Evolutionary conservation across 2,797 vertebrate genomes (phyloP), one percentile per base, ranked within the genome.

Genomic region (Sphenodon punctatus): DNA sequence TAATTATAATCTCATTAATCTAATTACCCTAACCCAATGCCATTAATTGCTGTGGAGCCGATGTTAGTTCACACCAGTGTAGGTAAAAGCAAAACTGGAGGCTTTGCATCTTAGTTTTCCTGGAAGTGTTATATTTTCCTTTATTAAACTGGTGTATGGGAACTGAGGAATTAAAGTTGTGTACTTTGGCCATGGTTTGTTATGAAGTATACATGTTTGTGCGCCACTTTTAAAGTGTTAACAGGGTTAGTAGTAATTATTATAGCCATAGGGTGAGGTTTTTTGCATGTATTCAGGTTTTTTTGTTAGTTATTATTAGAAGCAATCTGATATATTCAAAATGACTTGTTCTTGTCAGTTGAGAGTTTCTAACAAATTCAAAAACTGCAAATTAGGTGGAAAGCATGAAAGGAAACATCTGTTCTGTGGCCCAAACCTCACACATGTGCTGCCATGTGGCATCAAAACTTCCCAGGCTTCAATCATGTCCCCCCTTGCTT

Each of bases 391-490:
- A 65, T 82, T 80, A 22, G n/a, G 32, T 59, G 68, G 49, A 71
- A 82, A 63, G 30, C 58, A 46, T 11, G 77, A 82, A 45, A 34
- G 17, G n/a, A 22, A 86, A 78, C 65, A 89, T 75, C 78, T 88
- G 75, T 63, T 85, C 69, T 63, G 13, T 66, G 46, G 41, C 49
- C 39, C 78, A 60, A 74, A 56, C 58, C 46, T 38, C 43, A 7
- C 59, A 38, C 23, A 4, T 61, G 78, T 86, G 58, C 64, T 89
- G 58, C 72, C 68, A 45, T 60, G 73, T 84, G 81, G 67, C 72
- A 88, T 70, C 75, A 70, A 32, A 41, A 34, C 69, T 84, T 90
- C 83, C 84, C 85, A 82, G 53, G 76, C 70, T 84, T 63, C 68
- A 61, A n/a, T 38, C 69, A n/a, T 75, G 67, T 69, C 78, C 80